These are phyloP conservation scores for Semotilus atromaculatus DNA, from an alignment of 2,797 vertebrate species.

Conservation along the genomic window DNA sequence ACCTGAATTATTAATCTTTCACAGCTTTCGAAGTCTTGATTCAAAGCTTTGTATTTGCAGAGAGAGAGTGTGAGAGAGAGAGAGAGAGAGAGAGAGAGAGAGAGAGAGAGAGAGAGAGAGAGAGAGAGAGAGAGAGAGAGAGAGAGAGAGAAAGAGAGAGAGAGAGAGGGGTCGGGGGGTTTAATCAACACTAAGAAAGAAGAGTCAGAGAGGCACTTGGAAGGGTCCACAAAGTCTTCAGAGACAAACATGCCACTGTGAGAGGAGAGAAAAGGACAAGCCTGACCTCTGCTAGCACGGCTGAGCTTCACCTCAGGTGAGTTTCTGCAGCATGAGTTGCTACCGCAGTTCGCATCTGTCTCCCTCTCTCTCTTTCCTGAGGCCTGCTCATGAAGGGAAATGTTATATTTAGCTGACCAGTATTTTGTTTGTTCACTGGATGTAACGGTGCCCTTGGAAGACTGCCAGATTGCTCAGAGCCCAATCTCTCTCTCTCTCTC, in stretches of 20 bases:
- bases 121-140: no score
- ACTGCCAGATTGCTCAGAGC: constrained; percentile 71
- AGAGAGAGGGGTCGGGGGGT: no score
- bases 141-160: no score
- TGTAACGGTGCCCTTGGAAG: constrained; percentile 75
- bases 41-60: constrained; percentile 17
- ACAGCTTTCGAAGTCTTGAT: constrained; percentile 29
- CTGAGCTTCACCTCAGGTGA: constrained; percentile 44
- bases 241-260: constrained; percentile 39
- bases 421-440: constrained; percentile 77
- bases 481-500: constrained; percentile 19
- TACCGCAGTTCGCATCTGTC: constrained; percentile 32
- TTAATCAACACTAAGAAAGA: constrained; percentile 30
- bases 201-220: background rate
- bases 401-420: constrained; percentile 78
- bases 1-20: constrained; percentile 74
- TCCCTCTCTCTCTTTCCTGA: constrained; percentile 40
- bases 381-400: constrained; percentile 66
- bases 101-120: background rate
- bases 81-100: no score
- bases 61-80: background rate
- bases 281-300: constrained; percentile 33
- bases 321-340: constrained; percentile 49
- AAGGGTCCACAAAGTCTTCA: constrained; percentile 41
- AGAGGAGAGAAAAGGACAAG: constrained; percentile 33